Base-by-base conservation (phyloP, 2,797 vertebrate species). In the Girardinus metallicus region DNA sequence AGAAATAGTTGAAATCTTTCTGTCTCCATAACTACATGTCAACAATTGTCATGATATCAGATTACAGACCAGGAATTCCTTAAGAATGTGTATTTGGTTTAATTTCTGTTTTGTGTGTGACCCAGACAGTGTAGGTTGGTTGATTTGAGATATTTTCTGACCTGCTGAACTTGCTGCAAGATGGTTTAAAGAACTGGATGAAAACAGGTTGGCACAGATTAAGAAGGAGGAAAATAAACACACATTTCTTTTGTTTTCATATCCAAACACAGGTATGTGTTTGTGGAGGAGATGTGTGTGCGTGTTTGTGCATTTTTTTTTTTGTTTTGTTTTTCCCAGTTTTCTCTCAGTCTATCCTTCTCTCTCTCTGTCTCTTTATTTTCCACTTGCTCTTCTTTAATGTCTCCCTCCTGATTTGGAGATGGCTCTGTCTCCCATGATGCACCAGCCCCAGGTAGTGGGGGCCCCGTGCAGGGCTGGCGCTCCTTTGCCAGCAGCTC, bases 381-480 rank as follows among this genome's bases (percentile, higher is more conserved):
- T 89, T 91, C 92, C 92, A 92, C 93, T 94, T 93, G 92, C 93
- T 80, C 90, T 92, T 91, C 93, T 94, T 95, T 95, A 95, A 95
- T 94, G 94, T 95, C 89, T 94, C 95, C 94, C 94, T 89, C 91
- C 94, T 94, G 94, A 95, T 95, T 95, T 94, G 94, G 94, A 95
- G 95, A 95, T 95, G 94, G 94, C 94, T 94, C 91, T 89, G 90
- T 94, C 92, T 95, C 94, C 94, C 94, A 93, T 93, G 93, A 94
- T 94, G 93, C 94, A 93, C 91, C 91, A 94, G 94, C 94, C 94
- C 93, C 94, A 95, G 94, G 95, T 95, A 92, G 94, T 93, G 81
- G 94, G 93, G 93, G 94, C 93, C 90, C 93, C 88, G 92, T 93
- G 92, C 91, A 93, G 93, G 92, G 91, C 89, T 93, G 93, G 86